Conservation (phyloP, 1,140 invertebrate species). For the Lithobius niger region DNA sequence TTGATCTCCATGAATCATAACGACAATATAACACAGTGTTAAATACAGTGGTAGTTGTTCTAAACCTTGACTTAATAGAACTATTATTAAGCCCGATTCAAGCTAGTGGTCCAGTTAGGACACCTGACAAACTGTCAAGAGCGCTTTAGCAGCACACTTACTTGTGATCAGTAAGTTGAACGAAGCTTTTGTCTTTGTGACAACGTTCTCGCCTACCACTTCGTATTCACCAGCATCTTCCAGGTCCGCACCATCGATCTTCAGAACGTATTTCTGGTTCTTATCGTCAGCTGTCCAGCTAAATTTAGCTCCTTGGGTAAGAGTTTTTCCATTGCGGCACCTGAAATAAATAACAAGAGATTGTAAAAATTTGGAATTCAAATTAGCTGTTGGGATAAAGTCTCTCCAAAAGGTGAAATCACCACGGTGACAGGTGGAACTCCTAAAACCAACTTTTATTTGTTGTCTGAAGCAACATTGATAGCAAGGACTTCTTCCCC, state of each 20-base stretch:
- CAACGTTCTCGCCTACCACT: constrained; percentile 34
- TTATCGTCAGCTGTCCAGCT: constrained; percentile 45
- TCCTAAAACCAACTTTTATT: too few relatives aligned
- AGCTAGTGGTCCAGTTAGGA: background rate
- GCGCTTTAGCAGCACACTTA: constrained; percentile 8
- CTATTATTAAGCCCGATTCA: background rate
- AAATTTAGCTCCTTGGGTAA: background rate
- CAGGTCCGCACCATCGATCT: constrained; percentile 48
- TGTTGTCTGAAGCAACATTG: too few relatives aligned
- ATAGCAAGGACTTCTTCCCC: too few relatives aligned
- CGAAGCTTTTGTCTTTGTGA: constrained; percentile 27
- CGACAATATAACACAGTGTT: too few relatives aligned
- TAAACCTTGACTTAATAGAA: too few relatives aligned
- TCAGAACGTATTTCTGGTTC: constrained; percentile 48
- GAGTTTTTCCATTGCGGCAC: background rate
- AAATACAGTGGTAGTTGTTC: too few relatives aligned
- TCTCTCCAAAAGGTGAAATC: too few relatives aligned
- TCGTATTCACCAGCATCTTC: constrained; percentile 65
- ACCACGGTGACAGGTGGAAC: too few relatives aligned
- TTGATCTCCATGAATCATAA: too few relatives aligned
- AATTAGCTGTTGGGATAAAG: too few relatives aligned
- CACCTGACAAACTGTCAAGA: background rate
- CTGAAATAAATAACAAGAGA: background rate
- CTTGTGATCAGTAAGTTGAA: constrained; percentile 13
- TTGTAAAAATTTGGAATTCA: background rate